Conservation (phyloP, 1,140 invertebrate species). For the Psilanteris sp. region DNA sequence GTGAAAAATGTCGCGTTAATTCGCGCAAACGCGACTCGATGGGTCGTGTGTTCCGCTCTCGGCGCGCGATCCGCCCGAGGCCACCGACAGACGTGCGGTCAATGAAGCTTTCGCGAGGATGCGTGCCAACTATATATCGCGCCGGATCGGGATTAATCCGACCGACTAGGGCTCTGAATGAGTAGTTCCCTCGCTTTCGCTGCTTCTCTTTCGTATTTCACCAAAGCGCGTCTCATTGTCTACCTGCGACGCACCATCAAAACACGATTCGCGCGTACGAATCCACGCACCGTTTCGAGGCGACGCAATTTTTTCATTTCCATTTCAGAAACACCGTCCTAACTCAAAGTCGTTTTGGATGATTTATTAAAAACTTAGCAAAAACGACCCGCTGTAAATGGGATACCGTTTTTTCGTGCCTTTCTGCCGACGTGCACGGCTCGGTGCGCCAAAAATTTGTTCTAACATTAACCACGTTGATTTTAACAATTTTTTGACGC, state of each 20-base stretch:
- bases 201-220: slow-evolving; percentile 42
- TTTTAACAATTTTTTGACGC: too few species aligned
- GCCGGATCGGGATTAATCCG: slow-evolving; percentile 57
- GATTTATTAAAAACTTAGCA: slow-evolving; percentile 34
- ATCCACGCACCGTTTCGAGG: slow-evolving; percentile 33
- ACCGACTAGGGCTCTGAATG: slow-evolving; percentile 49
- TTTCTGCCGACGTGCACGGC: too few species aligned
- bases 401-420: too few species aligned
- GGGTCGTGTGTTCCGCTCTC: slow-evolving; percentile 18
- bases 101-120: slow-evolving; percentile 60
- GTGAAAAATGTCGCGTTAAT: slow-evolving; percentile 46
- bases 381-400: too few species aligned
- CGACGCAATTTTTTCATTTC: slow-evolving; percentile 23
- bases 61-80: slow-evolving; percentile 38
- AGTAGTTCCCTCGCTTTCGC: slow-evolving; percentile 30
- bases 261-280: slow-evolving; percentile 30
- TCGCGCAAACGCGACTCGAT: slow-evolving; percentile 36
- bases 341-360: slow-evolving; percentile 29
- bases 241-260: slow-evolving; percentile 42
- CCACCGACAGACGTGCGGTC: slow-evolving; percentile 48
- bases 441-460: too few species aligned
- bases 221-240: slow-evolving; percentile 54
- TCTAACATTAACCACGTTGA: too few species aligned
- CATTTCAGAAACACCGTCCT: slow-evolving; percentile 17
- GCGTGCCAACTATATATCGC: slow-evolving; percentile 56